These are phyloP conservation scores for Magallana nippona DNA, from an alignment of 2,888 invertebrate genomes.

Conservation along the genomic window DNA sequence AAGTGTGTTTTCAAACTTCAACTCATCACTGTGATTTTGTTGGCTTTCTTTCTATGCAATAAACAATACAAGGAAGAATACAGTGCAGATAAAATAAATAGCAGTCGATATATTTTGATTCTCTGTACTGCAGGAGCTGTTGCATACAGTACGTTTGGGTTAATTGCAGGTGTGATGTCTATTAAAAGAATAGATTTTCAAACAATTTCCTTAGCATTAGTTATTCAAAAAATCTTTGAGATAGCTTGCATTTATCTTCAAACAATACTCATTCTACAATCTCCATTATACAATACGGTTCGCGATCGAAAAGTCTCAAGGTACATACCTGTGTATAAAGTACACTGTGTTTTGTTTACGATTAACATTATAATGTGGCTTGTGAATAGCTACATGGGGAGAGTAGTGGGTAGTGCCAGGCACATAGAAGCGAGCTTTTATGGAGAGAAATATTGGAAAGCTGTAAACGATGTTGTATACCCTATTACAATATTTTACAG, in stretches of 20 bases:
- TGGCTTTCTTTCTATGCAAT: background rate
- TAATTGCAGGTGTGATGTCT: conserved; percentile 23
- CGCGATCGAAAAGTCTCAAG: background rate
- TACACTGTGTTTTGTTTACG: background rate
- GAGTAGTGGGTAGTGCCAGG: background rate
- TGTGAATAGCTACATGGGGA: conserved; percentile 5
- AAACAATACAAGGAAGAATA: background rate
- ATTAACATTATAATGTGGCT: conserved; percentile 9
- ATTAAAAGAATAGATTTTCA: background rate
- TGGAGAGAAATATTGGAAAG: background rate
- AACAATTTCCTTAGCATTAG: background rate
- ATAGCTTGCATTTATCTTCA: conserved; percentile 25
- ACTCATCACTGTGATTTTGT: background rate
- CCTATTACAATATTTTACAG: conserved; percentile 34
- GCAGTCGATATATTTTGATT: conserved; percentile 7
- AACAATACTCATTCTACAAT: conserved; percentile 32
- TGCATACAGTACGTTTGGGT: conserved; percentile 13
- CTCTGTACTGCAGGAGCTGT: conserved; percentile 29
- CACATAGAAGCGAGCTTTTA: background rate
- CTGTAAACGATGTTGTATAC: background rate
- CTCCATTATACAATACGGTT: background rate
- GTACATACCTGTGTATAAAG: background rate
- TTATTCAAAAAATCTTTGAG: conserved; percentile 8
- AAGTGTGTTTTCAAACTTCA: background rate
- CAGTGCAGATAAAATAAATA: background rate